phyloP scores from a whole-genome alignment of 37 sponge, comb jelly and placozoan genomes.

The Aphrocallistes beatrix region DNA sequence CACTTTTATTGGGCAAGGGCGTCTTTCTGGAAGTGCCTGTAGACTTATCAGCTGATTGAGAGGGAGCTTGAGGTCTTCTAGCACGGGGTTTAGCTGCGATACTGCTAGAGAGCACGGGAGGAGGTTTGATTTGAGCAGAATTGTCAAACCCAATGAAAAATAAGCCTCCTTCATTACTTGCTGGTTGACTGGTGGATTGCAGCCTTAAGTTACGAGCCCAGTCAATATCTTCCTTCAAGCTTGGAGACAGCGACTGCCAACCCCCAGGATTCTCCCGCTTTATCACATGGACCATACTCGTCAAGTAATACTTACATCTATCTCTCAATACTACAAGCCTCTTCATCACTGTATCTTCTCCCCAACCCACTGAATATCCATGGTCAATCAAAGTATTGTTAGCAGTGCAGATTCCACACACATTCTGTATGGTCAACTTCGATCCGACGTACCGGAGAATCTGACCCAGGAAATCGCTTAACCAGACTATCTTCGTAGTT shows the following conservation, averaged over 20 bases:
- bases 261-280: background rate
- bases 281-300: background rate
- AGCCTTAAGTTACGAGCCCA: background rate
- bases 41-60: too few relatives aligned
- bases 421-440: background rate
- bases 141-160: background rate
- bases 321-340: background rate
- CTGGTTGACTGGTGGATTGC: background rate
- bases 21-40: too few relatives aligned
- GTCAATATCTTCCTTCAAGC: background rate
- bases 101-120: too few relatives aligned
- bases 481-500: background rate
- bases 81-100: too few relatives aligned
- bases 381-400: background rate
- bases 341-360: background rate
- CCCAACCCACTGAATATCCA: background rate
- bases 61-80: too few relatives aligned
- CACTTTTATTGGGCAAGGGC: too few relatives aligned
- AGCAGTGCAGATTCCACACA: background rate
- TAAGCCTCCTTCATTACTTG: background rate
- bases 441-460: background rate
- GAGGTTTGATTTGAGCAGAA: background rate
- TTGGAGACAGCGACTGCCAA: background rate
- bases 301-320: background rate
- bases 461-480: background rate